A percentile compares a stretch with the other conserved stretches of the same genome.
These are phyloP conservation scores for Andrena bicolor DNA, from an alignment of 2,888 invertebrate genomes.

Conservation along the genomic window DNA sequence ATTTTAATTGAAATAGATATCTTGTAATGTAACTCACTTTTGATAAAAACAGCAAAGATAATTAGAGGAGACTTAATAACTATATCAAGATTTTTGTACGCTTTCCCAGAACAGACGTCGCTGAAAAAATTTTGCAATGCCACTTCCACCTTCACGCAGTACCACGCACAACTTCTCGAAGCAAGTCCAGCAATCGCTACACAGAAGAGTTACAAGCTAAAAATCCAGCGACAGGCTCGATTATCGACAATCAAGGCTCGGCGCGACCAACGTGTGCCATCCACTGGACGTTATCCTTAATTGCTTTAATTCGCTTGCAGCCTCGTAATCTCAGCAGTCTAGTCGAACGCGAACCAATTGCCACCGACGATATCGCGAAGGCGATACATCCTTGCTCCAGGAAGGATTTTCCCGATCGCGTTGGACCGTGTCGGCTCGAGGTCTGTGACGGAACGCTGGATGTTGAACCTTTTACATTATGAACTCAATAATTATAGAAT, in stretches of 20 bases:
- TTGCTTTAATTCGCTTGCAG: conserved; percentile 45
- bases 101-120: too few relatives aligned
- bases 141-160: not conserved
- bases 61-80: too few relatives aligned
- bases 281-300: conserved; percentile 37
- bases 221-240: conserved; percentile 26
- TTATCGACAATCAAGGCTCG: conserved; percentile 32
- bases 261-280: conserved; percentile 24
- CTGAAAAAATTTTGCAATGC: too few relatives aligned
- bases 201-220: conserved; percentile 19
- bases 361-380: conserved; percentile 1
- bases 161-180: not conserved
- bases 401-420: not conserved
- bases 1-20: too few relatives aligned
- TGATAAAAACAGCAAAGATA: too few relatives aligned
- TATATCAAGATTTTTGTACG: too few relatives aligned
- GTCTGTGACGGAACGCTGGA: not conserved
- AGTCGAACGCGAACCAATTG: conserved; percentile 41
- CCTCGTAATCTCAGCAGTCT: conserved; percentile 33
- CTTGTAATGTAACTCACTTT: too few relatives aligned
- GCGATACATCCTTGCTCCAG: not conserved
- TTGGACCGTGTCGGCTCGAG: not conserved
- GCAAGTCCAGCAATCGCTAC: conserved; percentile 13
- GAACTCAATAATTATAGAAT: not conserved
- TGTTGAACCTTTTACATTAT: too few relatives aligned